phyloP scores from a whole-genome alignment of 2,113 vertebrate genomes.

The Mionectes macconnelli region DNA sequence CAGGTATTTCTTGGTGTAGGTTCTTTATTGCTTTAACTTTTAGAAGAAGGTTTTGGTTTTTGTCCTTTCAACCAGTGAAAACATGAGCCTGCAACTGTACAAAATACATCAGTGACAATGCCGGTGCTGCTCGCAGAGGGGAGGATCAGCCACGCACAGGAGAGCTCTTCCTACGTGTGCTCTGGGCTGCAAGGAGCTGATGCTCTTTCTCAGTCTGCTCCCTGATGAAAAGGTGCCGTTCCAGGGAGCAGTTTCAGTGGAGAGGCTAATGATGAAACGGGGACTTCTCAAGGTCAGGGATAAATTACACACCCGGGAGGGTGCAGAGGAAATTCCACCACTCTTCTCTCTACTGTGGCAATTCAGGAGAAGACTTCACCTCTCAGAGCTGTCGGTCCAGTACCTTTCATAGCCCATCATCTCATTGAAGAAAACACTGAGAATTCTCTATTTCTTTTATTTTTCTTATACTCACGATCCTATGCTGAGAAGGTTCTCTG shows the following conservation, averaged over 20 bases:
- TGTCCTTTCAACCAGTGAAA: not conserved
- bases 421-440: not conserved
- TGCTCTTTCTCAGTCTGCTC: not conserved
- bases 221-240: not conserved
- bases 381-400: not conserved
- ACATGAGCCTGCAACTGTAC: not conserved
- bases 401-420: not conserved
- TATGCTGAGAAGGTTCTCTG: not conserved
- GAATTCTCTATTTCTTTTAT: not conserved
- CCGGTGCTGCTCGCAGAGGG: not conserved
- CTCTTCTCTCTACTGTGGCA: not conserved
- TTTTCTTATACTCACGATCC: not conserved
- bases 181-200: not conserved
- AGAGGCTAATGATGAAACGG: not conserved
- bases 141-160: not conserved
- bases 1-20: not conserved
- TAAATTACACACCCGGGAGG: not conserved
- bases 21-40: not conserved
- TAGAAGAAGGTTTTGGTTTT: not conserved
- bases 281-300: not conserved
- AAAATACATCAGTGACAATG: not conserved
- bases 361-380: not conserved
- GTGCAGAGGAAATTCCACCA: not conserved
- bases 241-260: not conserved
- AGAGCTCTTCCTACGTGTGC: accelerated